Evolutionary conservation across 2,888 invertebrate genomes (phyloP).

Genomic region (Synanthedon myopaeformis): DNA sequence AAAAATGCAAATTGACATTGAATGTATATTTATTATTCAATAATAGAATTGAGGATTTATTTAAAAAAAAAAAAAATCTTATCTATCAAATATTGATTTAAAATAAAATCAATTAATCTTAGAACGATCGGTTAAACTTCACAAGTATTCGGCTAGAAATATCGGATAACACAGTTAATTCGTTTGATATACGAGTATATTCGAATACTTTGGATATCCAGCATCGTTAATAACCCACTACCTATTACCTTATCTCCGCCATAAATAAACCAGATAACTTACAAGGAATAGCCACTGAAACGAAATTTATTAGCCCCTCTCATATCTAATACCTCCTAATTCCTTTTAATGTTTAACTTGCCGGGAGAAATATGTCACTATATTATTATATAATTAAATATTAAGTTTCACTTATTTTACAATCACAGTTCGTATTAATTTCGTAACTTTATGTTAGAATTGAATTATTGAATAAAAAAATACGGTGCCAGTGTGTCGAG

Average conservation of each 20-base stretch:
- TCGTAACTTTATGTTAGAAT: neutral
- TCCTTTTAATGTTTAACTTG: neutral
- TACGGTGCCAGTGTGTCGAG: constrained; percentile 3
- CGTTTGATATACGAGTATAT: constrained; percentile 15
- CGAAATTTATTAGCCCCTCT: constrained; percentile 25
- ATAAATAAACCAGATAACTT: constrained; percentile 37
- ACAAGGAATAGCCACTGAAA: constrained; percentile 17
- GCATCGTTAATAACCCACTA: constrained; percentile 24
- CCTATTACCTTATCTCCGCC: constrained; percentile 28
- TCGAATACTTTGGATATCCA: constrained; percentile 14
- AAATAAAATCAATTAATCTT: no score
- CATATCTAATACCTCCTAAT: constrained; percentile 28
- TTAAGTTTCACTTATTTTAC: neutral
- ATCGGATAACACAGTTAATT: constrained; percentile 16
- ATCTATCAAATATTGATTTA: no score
- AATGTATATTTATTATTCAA: no score
- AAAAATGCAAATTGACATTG: no score
- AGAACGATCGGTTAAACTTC: no score
- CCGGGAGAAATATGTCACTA: neutral
- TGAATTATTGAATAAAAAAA: constrained; percentile 2
- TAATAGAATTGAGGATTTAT: no score
- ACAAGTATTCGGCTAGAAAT: constrained; percentile 9
- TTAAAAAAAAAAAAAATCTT: no score
- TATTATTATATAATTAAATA: neutral
- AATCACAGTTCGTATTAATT: neutral